Conservation (phyloP, 2,113 vertebrate genomes). For the Pyxicephalus adspersus region DNA sequence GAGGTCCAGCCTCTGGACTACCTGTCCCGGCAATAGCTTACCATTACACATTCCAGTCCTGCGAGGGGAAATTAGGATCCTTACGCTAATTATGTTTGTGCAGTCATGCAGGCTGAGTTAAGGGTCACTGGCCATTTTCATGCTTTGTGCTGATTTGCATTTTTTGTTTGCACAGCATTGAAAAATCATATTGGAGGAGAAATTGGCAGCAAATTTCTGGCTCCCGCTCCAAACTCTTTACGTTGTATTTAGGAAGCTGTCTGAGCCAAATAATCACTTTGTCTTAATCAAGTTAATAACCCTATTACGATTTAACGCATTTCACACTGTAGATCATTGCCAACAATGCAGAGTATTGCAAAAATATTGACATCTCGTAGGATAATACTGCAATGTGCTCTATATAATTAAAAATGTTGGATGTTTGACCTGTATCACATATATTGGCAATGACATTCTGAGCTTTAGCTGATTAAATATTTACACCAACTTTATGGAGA, state of each 20-base stretch:
- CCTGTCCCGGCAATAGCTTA: conserved; percentile 16
- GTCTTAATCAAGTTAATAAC: neutral
- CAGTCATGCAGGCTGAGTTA: conserved; percentile 33
- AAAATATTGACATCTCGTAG: too few species aligned
- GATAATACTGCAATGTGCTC: too few species aligned
- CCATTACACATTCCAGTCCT: neutral
- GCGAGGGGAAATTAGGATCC: conserved; percentile 24
- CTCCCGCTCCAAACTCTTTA: conserved; percentile 4
- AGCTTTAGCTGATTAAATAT: too few species aligned
- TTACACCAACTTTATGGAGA: too few species aligned
- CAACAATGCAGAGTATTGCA: neutral
- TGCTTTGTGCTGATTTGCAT: conserved; percentile 19
- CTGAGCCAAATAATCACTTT: conserved; percentile 20
- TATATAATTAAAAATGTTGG: too few species aligned
- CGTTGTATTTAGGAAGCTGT: conserved; percentile 1
- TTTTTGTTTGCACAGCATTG: conserved; percentile 12
- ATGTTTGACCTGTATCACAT: too few species aligned
- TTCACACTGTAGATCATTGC: neutral
- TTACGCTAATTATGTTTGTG: conserved; percentile 40
- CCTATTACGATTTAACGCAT: neutral
- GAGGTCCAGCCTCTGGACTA: conserved; percentile 3
- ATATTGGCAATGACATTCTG: too few species aligned
- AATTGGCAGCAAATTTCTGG: conserved; percentile 17
- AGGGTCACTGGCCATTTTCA: conserved; percentile 33
- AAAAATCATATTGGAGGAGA: conserved; percentile 3